A percentile compares a stretch with the other conserved stretches of the same genome.
Conservation (phyloP, 2,797 vertebrate species). For the Spheniscus humboldti region DNA sequence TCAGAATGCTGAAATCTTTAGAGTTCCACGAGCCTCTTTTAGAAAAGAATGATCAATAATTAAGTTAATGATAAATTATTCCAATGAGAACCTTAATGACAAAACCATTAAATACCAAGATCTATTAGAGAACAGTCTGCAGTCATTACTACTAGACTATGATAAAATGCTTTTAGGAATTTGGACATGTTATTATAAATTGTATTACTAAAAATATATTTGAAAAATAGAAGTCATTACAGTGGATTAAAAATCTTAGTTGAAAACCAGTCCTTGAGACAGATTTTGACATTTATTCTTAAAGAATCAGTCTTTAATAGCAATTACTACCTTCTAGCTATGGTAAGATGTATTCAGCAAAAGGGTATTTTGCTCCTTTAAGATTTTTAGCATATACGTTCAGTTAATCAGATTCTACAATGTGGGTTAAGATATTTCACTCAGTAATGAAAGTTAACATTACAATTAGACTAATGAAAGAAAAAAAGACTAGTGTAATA, state of each 20-base stretch:
- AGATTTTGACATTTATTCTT: background rate
- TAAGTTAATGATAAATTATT: slow-evolving; percentile 63
- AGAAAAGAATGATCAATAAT: slow-evolving; percentile 61
- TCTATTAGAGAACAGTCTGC: slow-evolving; percentile 29
- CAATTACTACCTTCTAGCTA: background rate
- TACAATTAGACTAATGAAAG: background rate
- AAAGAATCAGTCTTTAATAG: background rate
- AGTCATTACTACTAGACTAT: slow-evolving; percentile 43
- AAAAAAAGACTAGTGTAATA: background rate
- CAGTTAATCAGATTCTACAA: background rate
- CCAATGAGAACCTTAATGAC: slow-evolving; percentile 54
- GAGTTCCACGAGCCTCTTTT: slow-evolving; percentile 25
- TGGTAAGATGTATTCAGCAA: background rate
- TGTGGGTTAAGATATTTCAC: background rate
- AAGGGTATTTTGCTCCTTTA: background rate
- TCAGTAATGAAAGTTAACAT: background rate
- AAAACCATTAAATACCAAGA: slow-evolving; percentile 59
- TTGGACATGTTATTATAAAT: slow-evolving; percentile 51
- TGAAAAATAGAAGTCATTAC: slow-evolving; percentile 38
- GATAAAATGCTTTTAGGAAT: slow-evolving; percentile 51
- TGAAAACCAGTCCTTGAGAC: background rate
- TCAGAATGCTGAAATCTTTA: background rate
- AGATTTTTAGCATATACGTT: background rate
- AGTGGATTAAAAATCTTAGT: slow-evolving; percentile 11
- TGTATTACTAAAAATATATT: slow-evolving; percentile 48